Evolutionary conservation across 2,888 invertebrate genomes (phyloP).

Genomic region (Margaritifera margaritifera): DNA sequence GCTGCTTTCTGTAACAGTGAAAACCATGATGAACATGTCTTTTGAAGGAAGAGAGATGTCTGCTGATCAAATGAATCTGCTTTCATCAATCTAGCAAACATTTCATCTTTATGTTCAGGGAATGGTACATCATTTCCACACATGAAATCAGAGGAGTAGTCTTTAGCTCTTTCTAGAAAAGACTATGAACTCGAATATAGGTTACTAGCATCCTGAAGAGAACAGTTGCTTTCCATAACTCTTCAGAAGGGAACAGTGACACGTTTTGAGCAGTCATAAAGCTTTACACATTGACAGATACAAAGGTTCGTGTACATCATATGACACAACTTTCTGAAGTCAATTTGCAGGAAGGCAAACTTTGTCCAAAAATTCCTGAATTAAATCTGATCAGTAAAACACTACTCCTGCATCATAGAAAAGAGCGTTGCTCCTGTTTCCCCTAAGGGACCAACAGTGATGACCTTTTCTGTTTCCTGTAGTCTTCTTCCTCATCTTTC

Average conservation of each 20-base stretch:
- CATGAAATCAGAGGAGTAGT: slow-evolving; percentile 13
- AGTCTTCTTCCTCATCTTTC: not conserved
- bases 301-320: slow-evolving; percentile 10
- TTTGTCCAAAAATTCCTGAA: slow-evolving; percentile 8
- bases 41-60: slow-evolving; percentile 14
- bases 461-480: not conserved
- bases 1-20: slow-evolving; percentile 19
- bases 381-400: not conserved
- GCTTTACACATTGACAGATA: slow-evolving; percentile 4
- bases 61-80: slow-evolving; percentile 15
- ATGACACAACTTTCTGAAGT: slow-evolving; percentile 12
- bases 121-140: slow-evolving; percentile 16
- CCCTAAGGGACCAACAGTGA: slow-evolving; percentile 5
- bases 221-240: slow-evolving; percentile 22
- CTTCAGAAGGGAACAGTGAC: slow-evolving; percentile 28
- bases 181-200: slow-evolving; percentile 10
- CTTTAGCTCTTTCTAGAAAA: slow-evolving; percentile 12
- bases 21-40: slow-evolving; percentile 17
- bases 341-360: not conserved
- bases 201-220: slow-evolving; percentile 21
- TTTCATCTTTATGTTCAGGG: slow-evolving; percentile 17
- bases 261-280: slow-evolving; percentile 23
- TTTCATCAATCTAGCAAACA: slow-evolving; percentile 13
- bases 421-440: slow-evolving; percentile 7
- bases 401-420: slow-evolving; percentile 8